phyloP scores from a whole-genome alignment of 2,888 invertebrate genomes.

The Gerris lacustris region DNA sequence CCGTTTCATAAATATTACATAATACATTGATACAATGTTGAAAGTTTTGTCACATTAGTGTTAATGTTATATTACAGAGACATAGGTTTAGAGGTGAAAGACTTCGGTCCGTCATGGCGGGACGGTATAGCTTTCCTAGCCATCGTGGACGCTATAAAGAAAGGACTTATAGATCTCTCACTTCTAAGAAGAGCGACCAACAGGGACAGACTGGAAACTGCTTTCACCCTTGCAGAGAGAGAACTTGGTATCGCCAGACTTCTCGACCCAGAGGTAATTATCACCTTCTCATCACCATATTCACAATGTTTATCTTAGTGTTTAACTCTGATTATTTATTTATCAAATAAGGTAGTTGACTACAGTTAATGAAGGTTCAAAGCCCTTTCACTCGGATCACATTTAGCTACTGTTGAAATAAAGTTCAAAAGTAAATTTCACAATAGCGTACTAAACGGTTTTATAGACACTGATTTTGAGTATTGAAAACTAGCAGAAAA shows the following conservation, averaged over 20 bases:
- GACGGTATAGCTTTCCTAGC: constrained; percentile 92
- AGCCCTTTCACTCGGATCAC: too few species aligned
- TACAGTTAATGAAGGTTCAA: too few species aligned
- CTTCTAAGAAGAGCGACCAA: constrained; percentile 67
- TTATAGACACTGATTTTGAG: too few species aligned
- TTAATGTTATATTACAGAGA: constrained; percentile 45
- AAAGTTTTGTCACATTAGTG: too few species aligned
- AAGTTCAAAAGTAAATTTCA: too few species aligned
- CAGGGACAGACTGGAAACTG: constrained; percentile 72
- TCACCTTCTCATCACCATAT: not conserved
- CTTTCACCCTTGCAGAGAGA: constrained; percentile 82
- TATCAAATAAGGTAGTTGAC: not conserved
- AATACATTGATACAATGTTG: too few species aligned
- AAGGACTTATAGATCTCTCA: constrained; percentile 78
- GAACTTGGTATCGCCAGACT: constrained; percentile 83
- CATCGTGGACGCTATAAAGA: constrained; percentile 86
- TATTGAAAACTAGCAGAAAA: too few species aligned
- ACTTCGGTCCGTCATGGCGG: constrained; percentile 92
- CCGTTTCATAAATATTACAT: too few species aligned
- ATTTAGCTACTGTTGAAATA: too few species aligned
- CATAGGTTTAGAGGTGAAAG: constrained; percentile 74
- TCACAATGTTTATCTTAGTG: not conserved
- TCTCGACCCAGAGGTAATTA: constrained; percentile 64
- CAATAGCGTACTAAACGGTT: too few species aligned
- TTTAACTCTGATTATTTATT: not conserved